phyloP scores from a whole-genome alignment of 1,140 invertebrate species.

The Anastatus disparis region DNA sequence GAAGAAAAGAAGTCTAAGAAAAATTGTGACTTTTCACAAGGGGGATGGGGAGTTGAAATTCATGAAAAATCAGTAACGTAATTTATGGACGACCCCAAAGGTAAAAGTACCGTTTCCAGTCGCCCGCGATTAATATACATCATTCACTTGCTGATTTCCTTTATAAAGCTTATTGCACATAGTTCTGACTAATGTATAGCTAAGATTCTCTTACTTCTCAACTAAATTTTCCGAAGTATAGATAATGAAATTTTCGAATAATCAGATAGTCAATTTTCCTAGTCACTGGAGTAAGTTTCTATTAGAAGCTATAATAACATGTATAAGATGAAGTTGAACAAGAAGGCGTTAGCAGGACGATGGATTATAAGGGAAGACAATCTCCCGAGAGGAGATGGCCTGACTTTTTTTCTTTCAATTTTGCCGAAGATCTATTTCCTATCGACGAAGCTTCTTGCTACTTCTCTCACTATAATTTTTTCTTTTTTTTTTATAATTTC shows the following conservation, averaged over 20 bases:
- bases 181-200: too few species aligned
- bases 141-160: constrained; percentile 28
- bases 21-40: too few species aligned
- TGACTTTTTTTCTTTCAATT: constrained; percentile 49
- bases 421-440: constrained; percentile 66
- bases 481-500: too few species aligned
- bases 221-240: constrained; percentile 35
- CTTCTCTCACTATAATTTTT: too few species aligned
- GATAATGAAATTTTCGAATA: constrained; percentile 68
- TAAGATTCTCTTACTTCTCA: constrained; percentile 11
- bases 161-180: constrained; percentile 42
- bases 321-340: too few species aligned
- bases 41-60: too few species aligned
- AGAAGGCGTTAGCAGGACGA: neutral
- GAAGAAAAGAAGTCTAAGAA: too few species aligned
- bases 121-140: constrained; percentile 31
- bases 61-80: constrained; percentile 17
- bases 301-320: constrained; percentile 51
- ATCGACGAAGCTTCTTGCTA: constrained; percentile 55
- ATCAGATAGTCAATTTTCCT: constrained; percentile 62
- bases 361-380: constrained; percentile 59
- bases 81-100: neutral
- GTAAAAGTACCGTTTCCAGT: constrained; percentile 32
- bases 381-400: constrained; percentile 67
- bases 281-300: constrained; percentile 60